Base-by-base conservation (phyloP, 2,888 invertebrate genomes). In the Melipona beecheii region DNA sequence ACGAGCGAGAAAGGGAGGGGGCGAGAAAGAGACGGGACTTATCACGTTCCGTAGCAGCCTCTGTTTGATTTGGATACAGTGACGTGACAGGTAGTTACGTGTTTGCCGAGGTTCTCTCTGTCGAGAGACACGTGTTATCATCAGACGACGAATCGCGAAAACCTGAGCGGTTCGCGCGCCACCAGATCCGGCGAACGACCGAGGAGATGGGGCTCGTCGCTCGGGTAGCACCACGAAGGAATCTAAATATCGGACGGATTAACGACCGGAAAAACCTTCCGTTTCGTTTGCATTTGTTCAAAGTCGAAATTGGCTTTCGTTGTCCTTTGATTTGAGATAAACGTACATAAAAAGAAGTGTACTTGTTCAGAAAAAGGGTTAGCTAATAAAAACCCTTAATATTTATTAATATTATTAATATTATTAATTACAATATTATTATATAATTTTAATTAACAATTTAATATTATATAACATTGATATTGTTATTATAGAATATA, bases 11-110 rank as follows among this genome's bases (percentile, higher is more conserved):
- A 31, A 43, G 36, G 36, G 49, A 0, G 36, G 36, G 27, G 52
- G 71, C 15, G 75, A 54, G 73, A 43, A 68, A 54, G 70, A 75
- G 83, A 81, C 65, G 31, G 49, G 75, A 73, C 79, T 87, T 84
- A 84, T 89, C 87, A 84, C 82, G 87, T 87, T 81, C 75, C 83
- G 80, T 78, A 78, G 60, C 27, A 60, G 84, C 83, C 86, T 84
- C 84, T 84, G 85, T 83, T 89, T 86, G 87, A 89, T 89, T 89
- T 87, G 83, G 84, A 81, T 73, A 77, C 74, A 76, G 85, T 85
- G 87, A 84, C 82, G 79, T 84, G 87, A 78, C 87, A 87, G 87
- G 84, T 83, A 83, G 89, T 85, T 89, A 87, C 83, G 86, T 80
- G 85, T 84, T 89, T 87, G 84, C 84, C 76, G 81, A 86, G 84